These are phyloP conservation scores for Charaxes varanes DNA, from an alignment of 1,140 invertebrate genomes.

Conservation along the genomic window DNA sequence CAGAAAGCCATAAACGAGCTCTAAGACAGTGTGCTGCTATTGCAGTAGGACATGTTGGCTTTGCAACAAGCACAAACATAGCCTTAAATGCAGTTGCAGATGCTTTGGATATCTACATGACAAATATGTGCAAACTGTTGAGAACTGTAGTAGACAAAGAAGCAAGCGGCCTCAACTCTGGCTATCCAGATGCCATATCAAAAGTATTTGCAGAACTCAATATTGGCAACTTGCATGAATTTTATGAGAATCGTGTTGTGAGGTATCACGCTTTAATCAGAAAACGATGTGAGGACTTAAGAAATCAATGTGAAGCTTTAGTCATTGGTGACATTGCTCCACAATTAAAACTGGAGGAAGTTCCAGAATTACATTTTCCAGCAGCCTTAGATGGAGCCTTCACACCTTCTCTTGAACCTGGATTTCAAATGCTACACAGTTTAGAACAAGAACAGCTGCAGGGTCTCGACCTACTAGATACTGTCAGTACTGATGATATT, in stretches of 20 bases:
- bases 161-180: conserved; percentile 52
- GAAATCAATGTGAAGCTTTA: conserved; percentile 46
- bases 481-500: conserved; percentile 52
- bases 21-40: conserved; percentile 66
- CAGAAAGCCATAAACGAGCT: conserved; percentile 60
- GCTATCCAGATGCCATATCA: conserved; percentile 63
- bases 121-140: conserved; percentile 62
- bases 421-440: conserved; percentile 69
- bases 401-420: conserved; percentile 66
- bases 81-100: conserved; percentile 61
- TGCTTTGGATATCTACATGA: conserved; percentile 59
- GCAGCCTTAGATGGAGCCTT: conserved; percentile 64
- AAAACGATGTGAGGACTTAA: conserved; percentile 46
- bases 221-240: conserved; percentile 61
- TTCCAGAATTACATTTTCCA: conserved; percentile 70
- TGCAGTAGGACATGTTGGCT: conserved; percentile 56
- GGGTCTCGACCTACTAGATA: conserved; percentile 57
- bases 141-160: conserved; percentile 62
- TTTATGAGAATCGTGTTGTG: conserved; percentile 57
- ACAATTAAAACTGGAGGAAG: conserved; percentile 64
- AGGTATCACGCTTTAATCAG: conserved; percentile 55
- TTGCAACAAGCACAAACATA: conserved; percentile 49
- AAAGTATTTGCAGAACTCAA: conserved; percentile 68
- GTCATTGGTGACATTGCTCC: conserved; percentile 53
- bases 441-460: conserved; percentile 66